Conservation (phyloP, 1,140 invertebrate genomes). For the Oncopodura yosiiana region DNA sequence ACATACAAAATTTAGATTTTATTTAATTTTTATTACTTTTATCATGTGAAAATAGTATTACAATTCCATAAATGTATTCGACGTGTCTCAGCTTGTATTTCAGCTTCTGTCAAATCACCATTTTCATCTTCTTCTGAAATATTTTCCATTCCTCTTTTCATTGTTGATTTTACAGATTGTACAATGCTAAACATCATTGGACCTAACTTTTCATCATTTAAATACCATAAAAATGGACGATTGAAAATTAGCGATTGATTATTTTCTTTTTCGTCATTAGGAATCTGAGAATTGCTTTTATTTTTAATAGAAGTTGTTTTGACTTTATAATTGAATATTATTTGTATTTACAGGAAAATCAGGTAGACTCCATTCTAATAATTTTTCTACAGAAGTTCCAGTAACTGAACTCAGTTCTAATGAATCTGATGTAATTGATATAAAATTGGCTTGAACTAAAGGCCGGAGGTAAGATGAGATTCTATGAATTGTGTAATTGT, state of each 20-base stretch:
- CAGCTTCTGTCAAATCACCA: slow-evolving; percentile 4
- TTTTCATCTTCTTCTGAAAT: not conserved
- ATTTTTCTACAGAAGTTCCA: not conserved
- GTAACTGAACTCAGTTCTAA: slow-evolving; percentile 20
- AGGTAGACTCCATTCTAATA: no score
- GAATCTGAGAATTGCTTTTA: no score
- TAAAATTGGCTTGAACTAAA: slow-evolving; percentile 7
- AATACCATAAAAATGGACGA: slow-evolving; percentile 21
- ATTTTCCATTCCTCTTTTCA: no score
- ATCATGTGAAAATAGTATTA: no score
- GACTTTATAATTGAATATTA: no score
- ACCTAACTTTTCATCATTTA: slow-evolving; percentile 7
- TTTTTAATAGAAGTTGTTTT: no score
- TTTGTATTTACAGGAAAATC: no score
- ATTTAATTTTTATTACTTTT: no score
- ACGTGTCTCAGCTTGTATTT: not conserved
- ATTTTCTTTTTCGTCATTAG: no score
- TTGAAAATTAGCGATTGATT: slow-evolving; percentile 3
- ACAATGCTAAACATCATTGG: slow-evolving; percentile 18
- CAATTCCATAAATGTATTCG: no score
- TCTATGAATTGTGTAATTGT: slow-evolving; percentile 1
- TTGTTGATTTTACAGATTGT: no score
- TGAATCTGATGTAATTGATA: slow-evolving; percentile 9
- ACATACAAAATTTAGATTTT: no score
- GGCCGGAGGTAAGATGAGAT: slow-evolving; percentile 10